Base-by-base conservation (phyloP, 2,113 vertebrate genomes). In the Chionodraco myersi region DNA sequence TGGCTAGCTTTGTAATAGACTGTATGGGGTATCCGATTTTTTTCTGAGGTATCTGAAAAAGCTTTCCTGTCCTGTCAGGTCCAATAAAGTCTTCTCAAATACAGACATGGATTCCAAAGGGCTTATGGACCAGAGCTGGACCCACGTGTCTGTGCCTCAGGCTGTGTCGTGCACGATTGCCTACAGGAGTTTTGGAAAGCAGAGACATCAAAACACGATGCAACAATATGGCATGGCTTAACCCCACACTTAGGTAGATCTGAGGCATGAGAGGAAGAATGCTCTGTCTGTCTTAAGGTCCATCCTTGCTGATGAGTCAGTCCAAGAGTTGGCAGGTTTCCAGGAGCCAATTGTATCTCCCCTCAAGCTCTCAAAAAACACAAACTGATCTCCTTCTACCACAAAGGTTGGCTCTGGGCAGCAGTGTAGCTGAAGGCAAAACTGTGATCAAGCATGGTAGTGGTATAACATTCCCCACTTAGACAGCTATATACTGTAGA, bases 101-200 rank as follows among this genome's bases (percentile, higher is more conserved):
- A 95, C 94, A 95, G 94, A 95, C 92, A 91, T 89, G 84, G 94
- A 95, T 94, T 96, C 94, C 91, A 88, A 41, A 91, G 87, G 93
- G 95, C 94, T 95, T 95, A 87, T 77, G 94, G 92, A 93, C 93
- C 89, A 3, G 84, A 88, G 94, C 94, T 93, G 93, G 94, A 92
- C 95, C 94, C 95, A 94, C 94, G 47, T 95, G 92, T 93, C 90
- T 94, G 89, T 75, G 96, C 96, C 95, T 91, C 93, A 89, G 96
- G 96, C 95, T 91, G 92, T 94, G 95, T 95, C 95, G 95, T 96
- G 95, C 95, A 96, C 96, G 96, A 97, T 96, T 96, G 95, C 95
- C 96, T 95, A 95, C 96, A 96, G 95, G 95, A 96, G 93, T 75
- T 83, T 60, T 69, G 66, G 47, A 73, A 80, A 73, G 47, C 82